Base-by-base conservation (phyloP, 2,888 invertebrate genomes). In the Drosophila niveifrons region DNA sequence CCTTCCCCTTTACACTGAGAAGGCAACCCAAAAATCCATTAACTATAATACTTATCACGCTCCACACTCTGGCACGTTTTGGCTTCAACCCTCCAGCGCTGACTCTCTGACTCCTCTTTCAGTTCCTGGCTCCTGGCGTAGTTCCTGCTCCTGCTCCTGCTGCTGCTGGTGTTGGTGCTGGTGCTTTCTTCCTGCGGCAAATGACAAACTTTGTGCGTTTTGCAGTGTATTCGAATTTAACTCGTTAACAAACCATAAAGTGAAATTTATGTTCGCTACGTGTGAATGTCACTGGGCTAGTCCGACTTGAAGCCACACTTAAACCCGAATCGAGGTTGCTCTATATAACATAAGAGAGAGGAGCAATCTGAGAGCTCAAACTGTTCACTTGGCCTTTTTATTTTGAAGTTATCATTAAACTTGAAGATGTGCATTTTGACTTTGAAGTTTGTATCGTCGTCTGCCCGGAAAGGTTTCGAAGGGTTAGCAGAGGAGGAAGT, bases 171-270 rank as follows among this genome's bases (percentile, higher is more conserved):
- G 17, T 48, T 53, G 1, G 46, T 47, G 13, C 23, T 46, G 23
- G 23, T 15, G 31, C 59, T 56, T 68, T 75, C 51, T 78, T 82
- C 75, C 72, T 66, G 62, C 66, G 56, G 58, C 71, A 73, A 82
- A 73, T 82, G 85, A 88, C 77, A 82, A 82, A 88, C 82, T 82
- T 82, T 84, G 86, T 80, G 74, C 64, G 50, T 57, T 64, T 68
- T 83, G 65, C 78, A 73, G 58, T 80, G 82, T 88, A 82, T 82
- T 85, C 88, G 82, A 82, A 85, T 82, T 82, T 82, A 82, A 82
- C 82, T 82, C 82, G 82, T 82, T 82, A 88, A 82, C 82, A 82
- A 82, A 82, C 82, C 82, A 85, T 82, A 82, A 88, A 82, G 85
- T 85, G 74, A 82, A 82, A 82, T 82, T 82, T 88, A 82, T 82